These are phyloP conservation scores for Zelleria hepariella DNA, from an alignment of 2,888 invertebrate species.

Conservation along the genomic window DNA sequence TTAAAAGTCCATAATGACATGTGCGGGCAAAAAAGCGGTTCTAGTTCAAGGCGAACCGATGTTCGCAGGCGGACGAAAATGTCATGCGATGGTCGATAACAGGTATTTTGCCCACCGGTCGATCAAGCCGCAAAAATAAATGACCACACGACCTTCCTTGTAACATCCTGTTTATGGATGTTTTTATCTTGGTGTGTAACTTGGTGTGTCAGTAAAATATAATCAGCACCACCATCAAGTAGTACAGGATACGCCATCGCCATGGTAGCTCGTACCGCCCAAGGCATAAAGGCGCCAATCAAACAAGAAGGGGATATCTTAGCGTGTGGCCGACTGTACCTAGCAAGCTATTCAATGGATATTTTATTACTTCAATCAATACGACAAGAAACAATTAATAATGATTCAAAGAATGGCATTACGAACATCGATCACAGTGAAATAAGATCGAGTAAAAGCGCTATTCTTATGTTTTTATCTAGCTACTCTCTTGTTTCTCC, in stretches of 20 bases:
- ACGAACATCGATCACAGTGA: neutral
- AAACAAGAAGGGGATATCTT: no score
- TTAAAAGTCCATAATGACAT: neutral
- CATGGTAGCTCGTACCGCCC: no score
- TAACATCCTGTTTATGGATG: constrained; percentile 8
- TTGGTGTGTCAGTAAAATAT: no score
- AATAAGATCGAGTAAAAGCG: neutral
- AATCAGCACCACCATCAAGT: no score
- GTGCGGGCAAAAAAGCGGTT: constrained; percentile 18
- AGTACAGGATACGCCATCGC: no score
- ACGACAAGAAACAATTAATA: no score
- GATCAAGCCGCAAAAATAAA: neutral
- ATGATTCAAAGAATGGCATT: neutral
- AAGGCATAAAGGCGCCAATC: no score
- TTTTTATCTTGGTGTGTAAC: neutral
- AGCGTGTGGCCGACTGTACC: no score
- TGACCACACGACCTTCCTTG: constrained; percentile 6
- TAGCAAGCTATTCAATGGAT: no score
- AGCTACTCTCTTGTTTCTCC: neutral
- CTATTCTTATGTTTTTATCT: neutral
- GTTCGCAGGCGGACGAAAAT: constrained; percentile 2
- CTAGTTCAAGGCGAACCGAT: constrained; percentile 36
- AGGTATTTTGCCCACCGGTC: neutral
- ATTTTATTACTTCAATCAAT: no score
- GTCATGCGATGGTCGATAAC: constrained; percentile 8